Base-by-base conservation (phyloP, 64 coral and sea anemone species). In the Montipora capricornis region DNA sequence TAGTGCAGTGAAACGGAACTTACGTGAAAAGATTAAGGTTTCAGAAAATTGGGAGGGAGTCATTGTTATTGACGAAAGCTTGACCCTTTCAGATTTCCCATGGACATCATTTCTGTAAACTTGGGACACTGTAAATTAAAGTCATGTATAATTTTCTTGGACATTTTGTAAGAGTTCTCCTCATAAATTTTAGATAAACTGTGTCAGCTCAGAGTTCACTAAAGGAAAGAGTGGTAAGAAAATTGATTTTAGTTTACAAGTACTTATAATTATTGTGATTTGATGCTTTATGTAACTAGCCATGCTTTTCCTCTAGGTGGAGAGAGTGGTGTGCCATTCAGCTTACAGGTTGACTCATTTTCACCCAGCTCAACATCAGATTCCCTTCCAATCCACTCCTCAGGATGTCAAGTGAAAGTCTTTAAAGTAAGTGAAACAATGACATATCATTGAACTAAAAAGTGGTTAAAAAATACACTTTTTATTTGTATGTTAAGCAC, bases 181-280 rank as follows among this genome's bases (percentile, higher is more conserved):
- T 71, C 20, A 19, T 19, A 51, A 44, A 92, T 60, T 80, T 8
- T n/a, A 99, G 97, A 93, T 99, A 57, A 99, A 99, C 50, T 99
- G 97, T 77, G 92, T 96, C 44, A 99, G 97, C 76, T 99, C 97
- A 71, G 97, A 99, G 66, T 99, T 99, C 48, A 99, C 97, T 6
- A 99, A 96, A 86, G 97, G 97, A 64, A 99, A 99, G 75, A 99
- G 97, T 96, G 97, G 97, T 99, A 90, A 84, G 92, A 20, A 47
- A 80, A 19, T 90, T 47, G 15, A 64, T 64, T 64, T 64, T 64
- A 15, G 61, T 64, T 64, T 64, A 55, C 16, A 68, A 17, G 64
- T 14, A 13, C 16, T 68, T 57, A 5, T 57, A 11, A 6, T 57
- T 1, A 8, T 57, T 8, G 37, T 37, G 7, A 8, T 37, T 79